These are phyloP conservation scores for Clistopyga incitator DNA, from an alignment of 2,888 invertebrate species.

Conservation along the genomic window DNA sequence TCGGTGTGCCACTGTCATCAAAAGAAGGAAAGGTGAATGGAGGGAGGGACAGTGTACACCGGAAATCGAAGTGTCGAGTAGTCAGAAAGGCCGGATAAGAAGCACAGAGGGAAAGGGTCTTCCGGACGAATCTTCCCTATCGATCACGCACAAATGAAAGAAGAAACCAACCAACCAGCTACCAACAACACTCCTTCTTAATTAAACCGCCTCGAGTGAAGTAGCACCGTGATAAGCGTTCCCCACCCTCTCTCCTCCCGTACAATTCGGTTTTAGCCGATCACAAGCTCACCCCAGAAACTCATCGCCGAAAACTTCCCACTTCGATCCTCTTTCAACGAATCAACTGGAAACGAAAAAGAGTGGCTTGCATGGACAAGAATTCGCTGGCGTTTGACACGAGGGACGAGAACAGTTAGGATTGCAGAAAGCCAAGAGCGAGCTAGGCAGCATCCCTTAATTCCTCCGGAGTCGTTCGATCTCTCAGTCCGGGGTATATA, in stretches of 20 bases:
- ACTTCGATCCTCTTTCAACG: constrained; percentile 42
- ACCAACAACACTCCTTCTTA: constrained; percentile 78
- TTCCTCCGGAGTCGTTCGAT: constrained; percentile 50
- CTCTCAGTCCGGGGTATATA: constrained; percentile 15
- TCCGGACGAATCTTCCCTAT: constrained; percentile 16
- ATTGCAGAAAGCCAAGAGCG: background rate
- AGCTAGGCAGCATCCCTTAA: constrained; percentile 36
- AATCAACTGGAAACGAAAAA: constrained; percentile 24
- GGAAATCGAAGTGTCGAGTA: constrained; percentile 35
- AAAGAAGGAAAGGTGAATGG: constrained; percentile 9
- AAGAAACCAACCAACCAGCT: constrained; percentile 68
- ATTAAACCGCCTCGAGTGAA: constrained; percentile 77
- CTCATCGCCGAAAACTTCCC: constrained; percentile 39
- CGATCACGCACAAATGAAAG: constrained; percentile 25
- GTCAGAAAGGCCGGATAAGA: background rate
- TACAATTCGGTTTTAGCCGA: background rate
- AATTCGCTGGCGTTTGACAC: constrained; percentile 2
- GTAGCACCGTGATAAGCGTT: background rate
- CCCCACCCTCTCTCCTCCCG: background rate
- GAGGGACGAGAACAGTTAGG: background rate
- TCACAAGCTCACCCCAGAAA: constrained; percentile 34
- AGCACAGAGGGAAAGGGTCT: constrained; percentile 46
- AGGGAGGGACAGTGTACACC: constrained; percentile 23
- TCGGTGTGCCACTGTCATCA: background rate
- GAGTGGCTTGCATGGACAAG: background rate